Conservation (phyloP, 1,140 invertebrate genomes). For the Bombus balteatus region DNA sequence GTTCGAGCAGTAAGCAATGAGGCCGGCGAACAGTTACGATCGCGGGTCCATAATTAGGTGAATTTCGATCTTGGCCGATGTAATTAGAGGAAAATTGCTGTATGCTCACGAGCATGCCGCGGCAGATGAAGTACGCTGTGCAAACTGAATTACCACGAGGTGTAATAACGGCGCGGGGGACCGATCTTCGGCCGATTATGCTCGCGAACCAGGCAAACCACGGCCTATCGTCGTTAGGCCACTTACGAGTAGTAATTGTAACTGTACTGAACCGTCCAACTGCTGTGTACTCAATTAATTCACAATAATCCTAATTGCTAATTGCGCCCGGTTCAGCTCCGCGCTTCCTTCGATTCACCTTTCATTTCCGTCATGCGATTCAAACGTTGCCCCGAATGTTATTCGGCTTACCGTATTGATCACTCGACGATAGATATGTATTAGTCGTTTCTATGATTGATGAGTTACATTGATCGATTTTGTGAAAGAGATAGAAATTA, state of each 20-base stretch:
- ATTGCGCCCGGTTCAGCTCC: slow-evolving; percentile 68
- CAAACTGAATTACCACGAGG: slow-evolving; percentile 76
- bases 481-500: too few relatives aligned
- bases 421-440: too few relatives aligned
- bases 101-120: neutral
- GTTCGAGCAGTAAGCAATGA: neutral
- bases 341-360: slow-evolving; percentile 14
- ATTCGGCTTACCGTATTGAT: too few relatives aligned
- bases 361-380: slow-evolving; percentile 7
- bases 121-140: slow-evolving; percentile 60
- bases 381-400: neutral
- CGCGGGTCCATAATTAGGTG: slow-evolving; percentile 41
- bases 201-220: slow-evolving; percentile 9
- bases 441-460: too few relatives aligned
- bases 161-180: slow-evolving; percentile 66
- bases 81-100: slow-evolving; percentile 68
- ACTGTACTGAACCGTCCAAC: slow-evolving; percentile 49
- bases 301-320: slow-evolving; percentile 81
- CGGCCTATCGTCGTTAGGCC: slow-evolving; percentile 27
- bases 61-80: slow-evolving; percentile 59
- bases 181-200: slow-evolving; percentile 75
- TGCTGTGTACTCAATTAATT: slow-evolving; percentile 78
- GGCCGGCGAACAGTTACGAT: neutral
- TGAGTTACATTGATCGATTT: too few relatives aligned
- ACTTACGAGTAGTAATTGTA: slow-evolving; percentile 72